These are phyloP conservation scores for Yponomeuta plumbellus DNA, from an alignment of 2,888 invertebrate genomes.

Conservation along the genomic window DNA sequence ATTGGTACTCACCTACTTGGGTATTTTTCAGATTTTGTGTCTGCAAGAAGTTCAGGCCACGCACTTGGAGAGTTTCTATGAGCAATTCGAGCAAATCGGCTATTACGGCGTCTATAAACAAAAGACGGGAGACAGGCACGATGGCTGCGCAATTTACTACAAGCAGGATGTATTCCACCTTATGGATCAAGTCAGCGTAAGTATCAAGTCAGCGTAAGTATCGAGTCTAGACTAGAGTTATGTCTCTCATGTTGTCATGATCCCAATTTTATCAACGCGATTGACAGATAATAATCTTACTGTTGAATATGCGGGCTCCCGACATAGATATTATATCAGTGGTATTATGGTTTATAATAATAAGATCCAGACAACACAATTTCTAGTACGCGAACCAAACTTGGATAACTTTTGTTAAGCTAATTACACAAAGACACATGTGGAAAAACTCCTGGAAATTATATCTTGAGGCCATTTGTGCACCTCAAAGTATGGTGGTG, in stretches of 20 bases:
- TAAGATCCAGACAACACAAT: no score
- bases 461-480: no score
- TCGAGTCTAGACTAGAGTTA: no score
- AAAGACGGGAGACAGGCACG: slow-evolving; percentile 85
- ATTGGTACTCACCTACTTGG: neutral
- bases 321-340: no score
- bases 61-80: slow-evolving; percentile 80
- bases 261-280: neutral
- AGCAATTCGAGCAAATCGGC: slow-evolving; percentile 74
- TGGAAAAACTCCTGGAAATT: no score
- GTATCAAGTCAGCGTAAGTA: slow-evolving; percentile 48
- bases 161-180: slow-evolving; percentile 81
- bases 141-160: slow-evolving; percentile 95
- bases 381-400: no score
- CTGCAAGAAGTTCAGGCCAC: slow-evolving; percentile 93
- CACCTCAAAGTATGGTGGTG: no score
- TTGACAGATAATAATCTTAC: no score
- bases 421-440: no score
- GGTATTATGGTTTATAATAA: no score
- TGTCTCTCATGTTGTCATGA: neutral
- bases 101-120: slow-evolving; percentile 88
- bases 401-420: no score
- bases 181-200: slow-evolving; percentile 80
- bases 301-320: no score
- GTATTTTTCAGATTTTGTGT: slow-evolving; percentile 83